These are phyloP conservation scores for Erpornis zantholeuca DNA, from an alignment of 2,113 vertebrate species.

Conservation along the genomic window DNA sequence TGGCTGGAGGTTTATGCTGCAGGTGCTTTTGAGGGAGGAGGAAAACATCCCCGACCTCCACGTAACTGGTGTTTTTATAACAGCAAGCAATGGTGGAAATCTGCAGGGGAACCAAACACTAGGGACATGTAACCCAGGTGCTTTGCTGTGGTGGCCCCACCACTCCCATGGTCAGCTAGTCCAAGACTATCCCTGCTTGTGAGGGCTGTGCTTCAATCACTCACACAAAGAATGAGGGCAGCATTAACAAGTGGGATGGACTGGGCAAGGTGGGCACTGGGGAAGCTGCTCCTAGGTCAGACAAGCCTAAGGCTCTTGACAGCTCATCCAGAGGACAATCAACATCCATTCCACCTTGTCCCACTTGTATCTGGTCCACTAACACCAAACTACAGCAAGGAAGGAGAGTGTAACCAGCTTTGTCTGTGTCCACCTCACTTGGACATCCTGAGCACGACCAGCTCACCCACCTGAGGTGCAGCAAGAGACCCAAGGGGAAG, in stretches of 20 bases:
- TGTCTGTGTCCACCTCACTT: not conserved
- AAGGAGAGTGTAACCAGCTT: not conserved
- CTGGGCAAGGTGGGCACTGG: not conserved
- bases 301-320: not conserved
- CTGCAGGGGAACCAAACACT: not conserved
- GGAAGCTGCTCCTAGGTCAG: not conserved
- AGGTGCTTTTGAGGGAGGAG: not conserved
- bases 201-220: too few species aligned
- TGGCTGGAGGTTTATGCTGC: not conserved
- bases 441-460: not conserved
- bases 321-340: not conserved
- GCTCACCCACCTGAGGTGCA: not conserved
- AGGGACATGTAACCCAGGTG: rapidly evolving
- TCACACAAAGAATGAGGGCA: rapidly evolving
- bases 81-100: not conserved
- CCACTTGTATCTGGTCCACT: not conserved
- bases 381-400: not conserved
- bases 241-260: not conserved
- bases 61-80: rapidly evolving
- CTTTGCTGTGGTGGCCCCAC: not conserved
- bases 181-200: rapidly evolving
- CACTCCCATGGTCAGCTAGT: rapidly evolving
- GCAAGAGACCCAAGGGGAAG: not conserved
- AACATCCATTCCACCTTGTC: not conserved
- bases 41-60: not conserved